Percentiles rank a stretch among this genome's conserved stretches.
Evolutionary conservation across 2,888 invertebrate genomes (phyloP).

Genomic region (Serrognathus titanus): DNA sequence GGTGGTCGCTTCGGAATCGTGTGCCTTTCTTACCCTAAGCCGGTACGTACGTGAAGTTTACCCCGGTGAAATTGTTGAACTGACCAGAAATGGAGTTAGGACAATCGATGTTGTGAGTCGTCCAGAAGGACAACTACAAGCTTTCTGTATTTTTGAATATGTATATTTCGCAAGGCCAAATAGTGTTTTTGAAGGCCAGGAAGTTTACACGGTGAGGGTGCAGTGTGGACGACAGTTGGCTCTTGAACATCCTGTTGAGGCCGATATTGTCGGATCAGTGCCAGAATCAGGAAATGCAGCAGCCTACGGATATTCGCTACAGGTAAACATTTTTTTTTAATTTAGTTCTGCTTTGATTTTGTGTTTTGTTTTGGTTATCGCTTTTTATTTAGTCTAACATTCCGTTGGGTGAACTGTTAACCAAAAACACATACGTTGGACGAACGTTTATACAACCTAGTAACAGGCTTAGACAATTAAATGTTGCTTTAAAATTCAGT

Average conservation of each 20-base stretch:
- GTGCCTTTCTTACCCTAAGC: constrained; percentile 89
- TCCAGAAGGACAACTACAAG: constrained; percentile 73
- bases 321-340: constrained; percentile 55
- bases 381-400: constrained; percentile 68
- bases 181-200: constrained; percentile 93
- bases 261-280: constrained; percentile 94
- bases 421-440: constrained; percentile 95
- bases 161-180: constrained; percentile 98
- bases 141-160: constrained; percentile 99
- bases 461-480: constrained; percentile 81
- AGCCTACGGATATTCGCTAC: constrained; percentile 88
- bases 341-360: neutral
- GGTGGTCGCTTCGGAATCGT: constrained; percentile 97
- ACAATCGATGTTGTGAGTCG: constrained; percentile 83
- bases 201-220: constrained; percentile 90
- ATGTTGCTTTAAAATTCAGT: constrained; percentile 93
- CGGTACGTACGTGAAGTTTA: constrained; percentile 87
- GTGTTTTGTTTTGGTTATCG: constrained; percentile 7
- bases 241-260: constrained; percentile 82
- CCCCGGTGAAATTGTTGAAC: constrained; percentile 94
- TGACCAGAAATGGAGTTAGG: constrained; percentile 81
- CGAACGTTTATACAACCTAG: constrained; percentile 98
- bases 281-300: constrained; percentile 97
- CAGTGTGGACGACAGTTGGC: constrained; percentile 92
- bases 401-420: constrained; percentile 89